Base-by-base conservation (phyloP, 1,140 invertebrate genomes). In the Orchesella cincta region DNA sequence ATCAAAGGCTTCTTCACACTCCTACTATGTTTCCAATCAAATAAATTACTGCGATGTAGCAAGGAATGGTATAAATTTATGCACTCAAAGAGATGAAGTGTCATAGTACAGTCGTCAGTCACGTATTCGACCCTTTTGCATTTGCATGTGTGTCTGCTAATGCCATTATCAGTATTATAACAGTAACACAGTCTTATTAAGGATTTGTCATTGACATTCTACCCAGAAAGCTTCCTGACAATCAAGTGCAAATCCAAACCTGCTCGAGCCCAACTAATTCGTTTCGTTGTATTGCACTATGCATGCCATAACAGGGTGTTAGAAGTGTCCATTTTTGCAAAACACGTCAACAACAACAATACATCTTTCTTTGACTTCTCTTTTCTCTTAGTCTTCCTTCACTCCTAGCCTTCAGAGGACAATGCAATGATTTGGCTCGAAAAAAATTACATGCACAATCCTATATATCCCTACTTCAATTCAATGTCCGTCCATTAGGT, bases 291-390 rank as follows among this genome's bases (percentile, higher is more conserved):
- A 67, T 18, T 67, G 62, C 31, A 14, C 33, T 20, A 8, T 46
- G 39, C 28, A 67, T 67, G 26, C 62, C 62, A 67, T 67, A 67
- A 12, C 62, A 14, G 62, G 62, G 62, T 67, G 62, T 18, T 23
- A 67, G 28, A 67, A 67, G 28, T 67, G 62, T 33, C 62, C 62
- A 67, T 67, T 67, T 67, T 67, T 31, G 62, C 31, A 29, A 31
- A 67, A 33, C 52, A 57, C 23, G 62, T 67, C 31, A 67, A 67
- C 62, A 67, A 67, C 62, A 67, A 67, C 62, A 67, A 67, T 67
- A 33, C 26, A 67, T 67, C 62, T 67, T 31, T 33, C 62, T 31
- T 26, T 57, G 54, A 23, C 8, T 57, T 57, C 62, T 67, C 33
- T 67, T 67, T 29, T 67, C 62, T 18, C 54, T 23, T 57, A 33